Base-by-base conservation (phyloP, 1,140 invertebrate genomes). In the Sycophaga agraensis region DNA sequence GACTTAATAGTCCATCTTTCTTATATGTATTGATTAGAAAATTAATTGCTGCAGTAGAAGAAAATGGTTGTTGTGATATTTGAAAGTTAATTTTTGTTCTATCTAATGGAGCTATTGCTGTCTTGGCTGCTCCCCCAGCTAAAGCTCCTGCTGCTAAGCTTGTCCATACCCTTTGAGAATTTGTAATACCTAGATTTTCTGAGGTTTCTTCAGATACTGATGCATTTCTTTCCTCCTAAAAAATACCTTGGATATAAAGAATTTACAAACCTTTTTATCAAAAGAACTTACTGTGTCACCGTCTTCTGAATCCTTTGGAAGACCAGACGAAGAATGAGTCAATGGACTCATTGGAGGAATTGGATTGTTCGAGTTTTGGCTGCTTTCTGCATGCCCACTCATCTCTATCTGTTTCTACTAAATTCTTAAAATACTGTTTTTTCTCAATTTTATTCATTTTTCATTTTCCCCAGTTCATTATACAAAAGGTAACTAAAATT, bases 61-160 rank as follows among this genome's bases (percentile, higher is more conserved):
- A 91, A 79, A 94, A 99, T 19, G 85, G 85, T 49, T 84, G 85
- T 68, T 93, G 85, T 84, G 88, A 87, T 65, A 87, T 88, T 81
- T 99, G 97, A 81, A 99, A 99, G 84, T 96, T 96, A 55, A 99
- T 99, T 86, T 99, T 99, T 54, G 95, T 96, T 59, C 97, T 84
- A 82, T 99, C 97, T 16, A 99, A 81, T 2, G 97, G 97, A 2
- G 97, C 97, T 70, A 99, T 98, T 11, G 88, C 86, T 0, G 96
- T 97, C 83, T 99, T 99, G 4, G 97, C 97, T 7, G 97, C 66
- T 19, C 93, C 94, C 4, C 97, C 97, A n/a, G 95, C 94, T 21
- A 87, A 78, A 2, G 93, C 94, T 26, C 95, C 95, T 1, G 93
- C 86, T 19, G 87, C 69, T 66, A 93, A 81, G 72, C 89, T 91